Evolutionary conservation across 2,888 invertebrate genomes (phyloP).

Genomic region (Tetranychus piercei): DNA sequence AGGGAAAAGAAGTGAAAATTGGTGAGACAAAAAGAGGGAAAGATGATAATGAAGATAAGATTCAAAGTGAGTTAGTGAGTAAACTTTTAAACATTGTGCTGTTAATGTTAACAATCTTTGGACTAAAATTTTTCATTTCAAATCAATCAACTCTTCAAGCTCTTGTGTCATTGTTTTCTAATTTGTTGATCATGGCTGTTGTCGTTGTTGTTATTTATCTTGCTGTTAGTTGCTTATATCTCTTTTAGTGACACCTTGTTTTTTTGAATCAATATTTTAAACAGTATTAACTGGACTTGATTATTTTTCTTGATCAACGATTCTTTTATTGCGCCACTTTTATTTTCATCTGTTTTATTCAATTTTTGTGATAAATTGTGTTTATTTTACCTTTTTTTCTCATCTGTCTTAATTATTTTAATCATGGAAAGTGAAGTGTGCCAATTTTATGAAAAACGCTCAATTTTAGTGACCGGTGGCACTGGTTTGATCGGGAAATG

Average conservation of each 20-base stretch:
- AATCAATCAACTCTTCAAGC: background rate
- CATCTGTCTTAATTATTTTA: background rate
- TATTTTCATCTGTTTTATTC: background rate
- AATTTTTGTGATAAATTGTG: background rate
- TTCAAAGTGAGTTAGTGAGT: background rate
- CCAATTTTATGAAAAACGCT: background rate
- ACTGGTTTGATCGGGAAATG: background rate
- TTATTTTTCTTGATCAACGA: background rate
- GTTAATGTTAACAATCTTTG: background rate
- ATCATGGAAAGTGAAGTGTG: slow-evolving; percentile 2
- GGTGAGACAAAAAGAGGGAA: slow-evolving; percentile 2
- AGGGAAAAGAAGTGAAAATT: background rate
- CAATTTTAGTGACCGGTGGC: background rate
- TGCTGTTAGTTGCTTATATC: no score
- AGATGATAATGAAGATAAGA: background rate
- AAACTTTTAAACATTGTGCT: background rate
- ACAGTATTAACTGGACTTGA: background rate
- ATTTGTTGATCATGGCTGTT: no score
- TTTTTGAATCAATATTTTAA: no score
- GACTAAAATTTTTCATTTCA: background rate
- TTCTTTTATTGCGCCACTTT: background rate
- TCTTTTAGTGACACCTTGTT: no score
- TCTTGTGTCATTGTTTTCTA: no score
- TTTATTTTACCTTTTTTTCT: background rate
- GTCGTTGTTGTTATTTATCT: no score